phyloP scores from a whole-genome alignment of 2,888 invertebrate genomes.

The Trissoscelio sp. region DNA sequence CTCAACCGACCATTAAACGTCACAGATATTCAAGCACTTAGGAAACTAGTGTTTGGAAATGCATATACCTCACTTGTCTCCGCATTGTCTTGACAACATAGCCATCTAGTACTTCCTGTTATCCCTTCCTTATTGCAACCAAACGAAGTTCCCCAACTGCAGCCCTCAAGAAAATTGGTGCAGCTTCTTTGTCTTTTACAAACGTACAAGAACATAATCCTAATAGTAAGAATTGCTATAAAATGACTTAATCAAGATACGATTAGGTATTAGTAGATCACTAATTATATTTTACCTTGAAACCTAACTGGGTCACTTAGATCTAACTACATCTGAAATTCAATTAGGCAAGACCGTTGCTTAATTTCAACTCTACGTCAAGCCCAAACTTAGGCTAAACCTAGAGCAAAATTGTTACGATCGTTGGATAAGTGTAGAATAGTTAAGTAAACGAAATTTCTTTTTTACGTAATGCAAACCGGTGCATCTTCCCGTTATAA shows the following conservation, averaged over 20 bases:
- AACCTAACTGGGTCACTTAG: slow-evolving; percentile 54
- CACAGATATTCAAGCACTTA: slow-evolving; percentile 70
- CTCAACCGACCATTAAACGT: slow-evolving; percentile 74
- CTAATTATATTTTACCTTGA: slow-evolving; percentile 47
- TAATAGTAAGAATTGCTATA: background rate
- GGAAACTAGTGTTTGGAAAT: slow-evolving; percentile 68
- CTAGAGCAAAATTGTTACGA: slow-evolving; percentile 24
- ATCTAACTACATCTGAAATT: slow-evolving; percentile 49
- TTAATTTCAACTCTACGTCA: slow-evolving; percentile 45
- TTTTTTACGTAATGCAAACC: background rate
- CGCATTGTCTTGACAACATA: slow-evolving; percentile 68
- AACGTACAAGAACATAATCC: too few relatives aligned
- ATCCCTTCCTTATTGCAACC: slow-evolving; percentile 29
- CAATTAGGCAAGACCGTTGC: slow-evolving; percentile 42
- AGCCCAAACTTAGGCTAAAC: slow-evolving; percentile 17
- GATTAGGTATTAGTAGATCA: slow-evolving; percentile 16
- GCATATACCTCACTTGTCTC: slow-evolving; percentile 66
- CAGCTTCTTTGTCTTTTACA: background rate
- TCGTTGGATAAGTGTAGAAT: background rate
- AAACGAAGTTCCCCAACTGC: slow-evolving; percentile 46
- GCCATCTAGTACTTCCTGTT: slow-evolving; percentile 57
- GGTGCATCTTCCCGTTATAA: slow-evolving; percentile 23
- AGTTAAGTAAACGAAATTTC: background rate
- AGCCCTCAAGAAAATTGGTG: background rate
- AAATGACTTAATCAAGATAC: slow-evolving; percentile 20